phyloP scores from a whole-genome alignment of 2,797 vertebrate genomes.

The Nannoperca obscura region DNA sequence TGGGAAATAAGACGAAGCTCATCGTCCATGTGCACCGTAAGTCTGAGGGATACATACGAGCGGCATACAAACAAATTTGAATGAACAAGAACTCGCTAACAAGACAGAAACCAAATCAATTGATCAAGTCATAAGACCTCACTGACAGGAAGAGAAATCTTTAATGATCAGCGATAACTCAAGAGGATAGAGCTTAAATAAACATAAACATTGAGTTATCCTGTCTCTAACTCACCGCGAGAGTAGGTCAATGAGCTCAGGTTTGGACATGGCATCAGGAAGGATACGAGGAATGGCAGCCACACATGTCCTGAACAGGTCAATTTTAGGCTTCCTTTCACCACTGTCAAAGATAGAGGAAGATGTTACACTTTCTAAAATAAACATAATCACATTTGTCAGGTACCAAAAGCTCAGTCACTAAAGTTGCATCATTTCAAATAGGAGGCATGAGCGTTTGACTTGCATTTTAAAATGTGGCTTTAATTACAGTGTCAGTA shows the following conservation, averaged over 20 bases:
- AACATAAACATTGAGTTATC: not conserved
- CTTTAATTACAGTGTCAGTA: not conserved
- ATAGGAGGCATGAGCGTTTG: not conserved
- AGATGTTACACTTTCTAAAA: not conserved
- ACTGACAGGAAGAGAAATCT: not conserved
- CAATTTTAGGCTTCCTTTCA: slow-evolving; percentile 98
- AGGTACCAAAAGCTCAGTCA: not conserved
- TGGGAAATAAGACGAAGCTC: slow-evolving; percentile 98
- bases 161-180: not conserved
- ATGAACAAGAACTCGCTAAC: not conserved
- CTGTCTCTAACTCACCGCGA: slow-evolving; percentile 87
- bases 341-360: slow-evolving; percentile 83
- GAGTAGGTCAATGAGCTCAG: slow-evolving; percentile 96
- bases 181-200: not conserved
- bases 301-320: slow-evolving; percentile 97
- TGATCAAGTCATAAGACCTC: not conserved
- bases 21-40: slow-evolving; percentile 99
- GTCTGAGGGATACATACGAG: slow-evolving; percentile 75
- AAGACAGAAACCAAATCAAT: not conserved
- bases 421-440: not conserved
- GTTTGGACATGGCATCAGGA: slow-evolving; percentile 98
- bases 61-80: not conserved
- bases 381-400: not conserved
- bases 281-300: slow-evolving; percentile 97
- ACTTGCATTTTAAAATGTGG: not conserved